Evolutionary conservation across 2,113 vertebrate species (phyloP), one percentile per base, ranked within the genome.

Genomic region (Ageneiosus marmoratus): DNA sequence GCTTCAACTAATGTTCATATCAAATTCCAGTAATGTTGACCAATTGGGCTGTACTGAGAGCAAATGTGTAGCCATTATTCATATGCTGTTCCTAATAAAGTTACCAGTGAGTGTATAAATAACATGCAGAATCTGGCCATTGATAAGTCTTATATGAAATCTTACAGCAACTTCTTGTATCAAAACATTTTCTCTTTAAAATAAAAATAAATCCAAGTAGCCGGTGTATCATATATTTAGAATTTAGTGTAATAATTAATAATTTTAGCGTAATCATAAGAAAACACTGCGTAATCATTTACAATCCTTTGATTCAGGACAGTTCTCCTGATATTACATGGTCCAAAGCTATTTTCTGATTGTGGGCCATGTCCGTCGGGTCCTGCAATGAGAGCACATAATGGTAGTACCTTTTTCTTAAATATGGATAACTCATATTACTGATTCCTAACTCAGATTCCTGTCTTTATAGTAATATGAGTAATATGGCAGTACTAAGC

Each of bases 291-390:
- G 65, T 48, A 72, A 27, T 72, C 0, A 34, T 79, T 65, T 79
- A 65, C 24, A 48, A 37, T 70, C 6, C 7, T 13, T 9, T 41
- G 44, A 70, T 70, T 51, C 11, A 67, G 29, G 44, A 56, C 46
- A 70, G 50, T 70, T 80, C 79, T 37, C 48, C 48, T 80, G 29
- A 80, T 20, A 69, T 51, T 55, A 53, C 50, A 22, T 34, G 32
- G 73, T 55, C 55, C 76, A 78, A 60, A 60, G 55, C 29, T 76
- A 76, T 76, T 76, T 76, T 76, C 18, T 55, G 50, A 55, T 76
- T 37, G 73, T 76, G 50, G 73, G 73, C 50, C 73, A 76, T 37
- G 50, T 76, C 73, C 73, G 4, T 37, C 4, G 50, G 20, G 73
- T 34, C 29, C 73, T 76, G 29, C 29, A 13, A 76, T 55, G 18